phyloP scores from a whole-genome alignment of 2,888 invertebrate genomes.

The Thyatira batis region DNA sequence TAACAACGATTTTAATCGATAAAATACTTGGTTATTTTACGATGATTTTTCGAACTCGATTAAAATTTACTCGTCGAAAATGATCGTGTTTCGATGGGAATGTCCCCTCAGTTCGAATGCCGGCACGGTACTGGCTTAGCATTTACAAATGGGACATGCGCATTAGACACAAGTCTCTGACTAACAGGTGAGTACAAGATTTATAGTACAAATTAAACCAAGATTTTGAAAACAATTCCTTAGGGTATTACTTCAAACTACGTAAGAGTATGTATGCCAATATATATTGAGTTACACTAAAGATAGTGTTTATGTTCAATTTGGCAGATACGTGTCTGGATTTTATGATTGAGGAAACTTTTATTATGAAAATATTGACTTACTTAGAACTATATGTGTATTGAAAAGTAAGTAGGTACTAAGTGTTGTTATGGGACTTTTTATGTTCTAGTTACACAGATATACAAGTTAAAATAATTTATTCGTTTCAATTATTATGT shows the following conservation, averaged over 20 bases:
- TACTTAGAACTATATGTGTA: too few relatives aligned
- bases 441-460: too few relatives aligned
- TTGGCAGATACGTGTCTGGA: too few relatives aligned
- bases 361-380: too few relatives aligned
- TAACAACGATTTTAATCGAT: not conserved
- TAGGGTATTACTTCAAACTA: not conserved
- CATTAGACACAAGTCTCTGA: slow-evolving; percentile 15
- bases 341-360: too few relatives aligned
- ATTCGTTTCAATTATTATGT: too few relatives aligned
- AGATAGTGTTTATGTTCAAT: too few relatives aligned
- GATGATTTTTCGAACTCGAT: not conserved
- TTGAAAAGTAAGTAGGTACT: too few relatives aligned
- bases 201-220: not conserved
- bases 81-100: slow-evolving; percentile 7
- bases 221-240: not conserved
- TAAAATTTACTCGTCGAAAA: not conserved
- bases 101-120: slow-evolving; percentile 22
- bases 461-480: too few relatives aligned
- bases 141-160: slow-evolving; percentile 32
- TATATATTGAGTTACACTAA: too few relatives aligned
- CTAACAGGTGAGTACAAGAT: slow-evolving; percentile 29
- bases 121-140: slow-evolving; percentile 29
- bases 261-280: not conserved
- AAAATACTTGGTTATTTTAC: not conserved
- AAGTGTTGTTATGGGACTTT: too few relatives aligned